These are phyloP conservation scores for Galagoides demidoff DNA, from an alignment of 2,797 vertebrate species.

Conservation along the genomic window DNA sequence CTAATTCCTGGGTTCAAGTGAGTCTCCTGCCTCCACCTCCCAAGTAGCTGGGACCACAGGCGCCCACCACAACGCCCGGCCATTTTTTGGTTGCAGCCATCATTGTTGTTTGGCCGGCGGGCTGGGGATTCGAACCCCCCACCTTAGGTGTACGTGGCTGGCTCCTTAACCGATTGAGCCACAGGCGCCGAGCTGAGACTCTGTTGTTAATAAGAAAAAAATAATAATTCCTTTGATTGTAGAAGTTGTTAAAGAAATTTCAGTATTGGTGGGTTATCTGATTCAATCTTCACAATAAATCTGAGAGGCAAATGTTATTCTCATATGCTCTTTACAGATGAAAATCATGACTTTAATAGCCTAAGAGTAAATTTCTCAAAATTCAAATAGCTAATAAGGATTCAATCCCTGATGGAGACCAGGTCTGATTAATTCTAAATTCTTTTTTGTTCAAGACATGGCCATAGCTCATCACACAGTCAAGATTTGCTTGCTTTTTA, in stretches of 20 bases:
- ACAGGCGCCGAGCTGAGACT: no score
- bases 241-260: background rate
- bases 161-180: no score
- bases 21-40: no score
- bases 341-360: background rate
- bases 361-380: background rate
- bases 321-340: background rate
- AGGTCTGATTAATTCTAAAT: background rate
- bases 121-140: no score
- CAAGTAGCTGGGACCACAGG: no score
- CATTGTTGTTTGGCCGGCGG: no score
- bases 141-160: no score
- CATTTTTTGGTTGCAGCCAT: no score
- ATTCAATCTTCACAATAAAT: background rate
- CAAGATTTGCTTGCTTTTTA: background rate
- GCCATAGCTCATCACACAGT: background rate
- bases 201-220: background rate
- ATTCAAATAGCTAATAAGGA: background rate
- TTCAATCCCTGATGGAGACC: background rate
- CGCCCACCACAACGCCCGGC: no score
- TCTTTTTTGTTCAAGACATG: background rate
- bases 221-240: background rate
- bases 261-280: background rate
- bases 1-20: no score
- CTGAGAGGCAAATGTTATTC: background rate